Percentiles rank a stretch among this genome's conserved stretches.
Conservation (phyloP, 2,113 vertebrate genomes). For the Stercorarius parasiticus region DNA sequence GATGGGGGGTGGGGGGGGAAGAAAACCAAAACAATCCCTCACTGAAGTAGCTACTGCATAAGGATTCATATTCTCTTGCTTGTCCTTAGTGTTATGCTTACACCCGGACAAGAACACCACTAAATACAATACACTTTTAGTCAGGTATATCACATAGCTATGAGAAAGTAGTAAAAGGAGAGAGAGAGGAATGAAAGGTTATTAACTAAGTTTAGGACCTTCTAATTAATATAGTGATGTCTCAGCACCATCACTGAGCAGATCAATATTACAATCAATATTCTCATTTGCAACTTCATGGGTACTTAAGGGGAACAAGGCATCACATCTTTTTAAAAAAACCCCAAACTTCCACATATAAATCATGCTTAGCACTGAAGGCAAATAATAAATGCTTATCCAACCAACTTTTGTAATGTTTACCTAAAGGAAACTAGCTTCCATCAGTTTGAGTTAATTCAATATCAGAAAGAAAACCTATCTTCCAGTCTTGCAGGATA, state of each 20-base stretch:
- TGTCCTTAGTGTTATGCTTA: background rate
- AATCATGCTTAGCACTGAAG: background rate
- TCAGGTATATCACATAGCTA: background rate
- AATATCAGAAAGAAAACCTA: background rate
- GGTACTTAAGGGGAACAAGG: background rate
- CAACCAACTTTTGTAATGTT: background rate
- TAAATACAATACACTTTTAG: background rate
- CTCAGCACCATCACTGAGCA: background rate
- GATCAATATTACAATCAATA: constrained; percentile 23
- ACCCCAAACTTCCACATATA: background rate
- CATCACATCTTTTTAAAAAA: background rate
- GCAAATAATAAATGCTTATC: background rate
- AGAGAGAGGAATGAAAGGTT: background rate
- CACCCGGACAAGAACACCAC: background rate
- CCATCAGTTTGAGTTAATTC: background rate
- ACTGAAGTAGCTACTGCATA: background rate
- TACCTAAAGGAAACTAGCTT: background rate
- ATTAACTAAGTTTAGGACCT: background rate
- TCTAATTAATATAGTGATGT: background rate
- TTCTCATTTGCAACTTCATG: background rate
- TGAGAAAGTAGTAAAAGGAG: background rate
- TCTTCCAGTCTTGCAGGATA: background rate
- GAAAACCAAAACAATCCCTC: background rate
- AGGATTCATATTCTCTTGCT: background rate
- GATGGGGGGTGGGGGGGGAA: fast-evolving